These are phyloP conservation scores for Sylvilagus floridanus DNA, from an alignment of 2,797 vertebrate species.

Conservation along the genomic window DNA sequence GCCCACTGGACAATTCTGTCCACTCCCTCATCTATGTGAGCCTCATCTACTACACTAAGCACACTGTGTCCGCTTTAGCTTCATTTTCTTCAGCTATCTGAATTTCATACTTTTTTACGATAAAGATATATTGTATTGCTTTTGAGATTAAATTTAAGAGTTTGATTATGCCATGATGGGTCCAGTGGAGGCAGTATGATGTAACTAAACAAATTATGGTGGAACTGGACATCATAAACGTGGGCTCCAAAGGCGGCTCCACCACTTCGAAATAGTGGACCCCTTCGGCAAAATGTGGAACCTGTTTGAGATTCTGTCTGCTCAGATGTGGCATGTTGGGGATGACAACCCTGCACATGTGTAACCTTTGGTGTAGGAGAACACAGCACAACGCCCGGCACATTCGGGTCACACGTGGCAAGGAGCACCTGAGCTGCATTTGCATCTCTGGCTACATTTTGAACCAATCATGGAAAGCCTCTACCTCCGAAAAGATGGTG, in stretches of 20 bases:
- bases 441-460: not conserved
- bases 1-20: not conserved
- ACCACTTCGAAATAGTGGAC: not conserved
- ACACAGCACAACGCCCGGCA: not conserved
- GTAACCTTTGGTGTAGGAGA: not conserved
- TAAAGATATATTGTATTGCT: not conserved
- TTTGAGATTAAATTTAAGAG: constrained; percentile 40
- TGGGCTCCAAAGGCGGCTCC: not conserved
- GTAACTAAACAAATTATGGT: not conserved
- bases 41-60: not conserved
- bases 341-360: not conserved
- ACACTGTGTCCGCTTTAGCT: not conserved
- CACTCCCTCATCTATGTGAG: not conserved
- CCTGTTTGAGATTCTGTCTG: not conserved
- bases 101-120: constrained; percentile 44
- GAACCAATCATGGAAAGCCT: not conserved
- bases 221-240: not conserved
- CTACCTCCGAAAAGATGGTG: not conserved
- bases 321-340: not conserved
- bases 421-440: not conserved
- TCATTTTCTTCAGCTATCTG: constrained; percentile 40
- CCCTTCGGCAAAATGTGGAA: not conserved
- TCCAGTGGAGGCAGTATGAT: not conserved
- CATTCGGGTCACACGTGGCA: not conserved
- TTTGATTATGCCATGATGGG: not conserved